phyloP scores from a whole-genome alignment of 2,113 vertebrate species.

The Aix galericulata region DNA sequence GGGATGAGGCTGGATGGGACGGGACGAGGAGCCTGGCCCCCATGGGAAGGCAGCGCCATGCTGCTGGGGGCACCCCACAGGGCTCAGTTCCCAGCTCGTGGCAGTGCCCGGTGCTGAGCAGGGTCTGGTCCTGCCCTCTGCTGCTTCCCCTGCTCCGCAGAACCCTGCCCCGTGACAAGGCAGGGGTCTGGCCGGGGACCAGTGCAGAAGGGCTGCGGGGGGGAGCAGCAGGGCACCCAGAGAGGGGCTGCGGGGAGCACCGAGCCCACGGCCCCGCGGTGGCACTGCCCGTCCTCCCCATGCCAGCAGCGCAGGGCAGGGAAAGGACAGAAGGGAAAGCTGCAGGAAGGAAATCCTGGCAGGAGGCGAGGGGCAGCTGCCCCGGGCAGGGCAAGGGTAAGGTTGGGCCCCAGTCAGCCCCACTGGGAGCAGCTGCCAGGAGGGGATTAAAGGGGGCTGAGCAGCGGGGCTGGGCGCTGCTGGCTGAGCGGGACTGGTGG shows the following conservation, averaged over 20 bases:
- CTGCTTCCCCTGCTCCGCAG: not conserved
- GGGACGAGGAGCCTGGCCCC: not conserved
- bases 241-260: not conserved
- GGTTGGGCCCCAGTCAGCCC: not conserved
- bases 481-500: not conserved
- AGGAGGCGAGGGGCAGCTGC: not conserved
- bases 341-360: not conserved
- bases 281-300: not conserved
- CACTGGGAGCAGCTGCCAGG: not conserved
- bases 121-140: not conserved
- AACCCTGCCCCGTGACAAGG: not conserved
- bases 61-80: not conserved
- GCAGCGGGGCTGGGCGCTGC: fast-evolving
- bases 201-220: not conserved
- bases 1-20: not conserved
- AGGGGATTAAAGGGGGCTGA: not conserved
- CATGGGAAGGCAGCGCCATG: not conserved
- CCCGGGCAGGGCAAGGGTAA: too few relatives aligned
- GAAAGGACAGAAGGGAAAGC: not conserved
- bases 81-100: not conserved
- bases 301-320: not conserved
- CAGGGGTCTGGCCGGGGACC: too few relatives aligned
- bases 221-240: not conserved
- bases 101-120: not conserved
- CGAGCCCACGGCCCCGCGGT: not conserved